Base-by-base conservation (phyloP, 2,113 vertebrate species). In the Rhinopomastus cyanomelas region DNA sequence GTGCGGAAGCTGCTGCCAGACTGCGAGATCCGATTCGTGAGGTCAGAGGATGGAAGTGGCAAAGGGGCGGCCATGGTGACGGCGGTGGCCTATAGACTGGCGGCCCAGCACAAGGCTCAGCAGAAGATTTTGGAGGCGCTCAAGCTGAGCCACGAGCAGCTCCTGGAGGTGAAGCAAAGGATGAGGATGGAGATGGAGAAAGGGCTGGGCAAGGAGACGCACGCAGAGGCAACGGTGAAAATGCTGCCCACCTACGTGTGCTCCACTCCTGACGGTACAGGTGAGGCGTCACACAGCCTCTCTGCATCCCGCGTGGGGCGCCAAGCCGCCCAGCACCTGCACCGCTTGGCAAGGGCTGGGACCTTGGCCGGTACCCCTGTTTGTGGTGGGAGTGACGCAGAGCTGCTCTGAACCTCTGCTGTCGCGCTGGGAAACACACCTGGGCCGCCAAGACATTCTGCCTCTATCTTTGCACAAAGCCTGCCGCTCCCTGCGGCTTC, bases 21-120 rank as follows among this genome's bases (percentile, higher is more conserved):
- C 90, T 99, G 99, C 0, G 99, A 99, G 5, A 97, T 99, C 85
- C 98, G 99, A 5, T 99, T 99, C 92, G 83, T 99, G 86, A 97
- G 98, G 49, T 99, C 99, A 0, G 99, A 99, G 85, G 98, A 98
- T 1, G 99, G 99, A 25, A 99, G 99, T 0, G 98, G 98, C 75
- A 99, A 99, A 80, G 99, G 99, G 3, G 98, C 99, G 0, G 99
- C 99, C 85, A 99, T 99, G 99, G 99, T 99, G 86, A 99, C 99
- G 0, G 99, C 99, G 0, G 99, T 99, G 86, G 99, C 99, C 6
- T 97, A 98, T 90, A 97, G 99, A 6, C 96, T 99, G 76, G 99
- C 97, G 0, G 97, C 98, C 30, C 99, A 99, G 74, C 97, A 98
- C 11, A 96, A 97, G 11, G 98, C 98, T 37, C 97, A 98, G 6